phyloP scores from a whole-genome alignment of 2,113 vertebrate species.

The Rhea americana region DNA sequence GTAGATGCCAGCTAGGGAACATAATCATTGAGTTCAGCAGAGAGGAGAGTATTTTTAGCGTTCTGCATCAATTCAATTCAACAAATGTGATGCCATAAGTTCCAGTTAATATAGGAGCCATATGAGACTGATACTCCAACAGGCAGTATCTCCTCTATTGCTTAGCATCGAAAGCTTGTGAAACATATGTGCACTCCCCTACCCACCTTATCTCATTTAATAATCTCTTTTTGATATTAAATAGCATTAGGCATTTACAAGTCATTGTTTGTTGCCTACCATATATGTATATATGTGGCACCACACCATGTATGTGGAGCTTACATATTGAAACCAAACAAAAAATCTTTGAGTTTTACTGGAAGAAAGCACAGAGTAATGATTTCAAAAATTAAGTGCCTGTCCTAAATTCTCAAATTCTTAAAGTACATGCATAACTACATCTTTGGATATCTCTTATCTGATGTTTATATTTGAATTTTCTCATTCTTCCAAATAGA shows the following conservation, averaged over 20 bases:
- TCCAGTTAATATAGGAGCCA: not conserved
- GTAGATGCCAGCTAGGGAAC: not conserved
- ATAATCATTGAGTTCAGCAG: not conserved
- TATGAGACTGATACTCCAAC: not conserved
- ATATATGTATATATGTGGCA: too few species aligned
- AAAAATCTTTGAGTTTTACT: not conserved
- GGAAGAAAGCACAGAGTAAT: not conserved
- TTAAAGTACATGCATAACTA: not conserved
- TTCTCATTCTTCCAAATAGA: not conserved
- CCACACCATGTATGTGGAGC: not conserved
- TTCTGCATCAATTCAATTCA: not conserved
- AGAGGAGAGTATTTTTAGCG: not conserved
- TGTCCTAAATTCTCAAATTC: not conserved
- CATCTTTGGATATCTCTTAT: not conserved
- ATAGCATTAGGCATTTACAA: not conserved
- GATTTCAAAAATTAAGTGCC: not conserved
- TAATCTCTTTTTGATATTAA: not conserved
- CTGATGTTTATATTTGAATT: not conserved
- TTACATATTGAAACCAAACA: not conserved
- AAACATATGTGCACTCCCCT: not conserved
- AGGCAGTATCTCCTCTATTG: not conserved
- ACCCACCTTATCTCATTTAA: not conserved
- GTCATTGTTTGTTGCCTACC: not conserved
- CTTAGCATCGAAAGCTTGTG: not conserved
- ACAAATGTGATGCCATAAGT: rapidly evolving